Percentiles rank a stretch among this genome's conserved stretches.
These are phyloP conservation scores for Brachionus paranguensis DNA, from an alignment of 1,140 invertebrate species.

Conservation along the genomic window DNA sequence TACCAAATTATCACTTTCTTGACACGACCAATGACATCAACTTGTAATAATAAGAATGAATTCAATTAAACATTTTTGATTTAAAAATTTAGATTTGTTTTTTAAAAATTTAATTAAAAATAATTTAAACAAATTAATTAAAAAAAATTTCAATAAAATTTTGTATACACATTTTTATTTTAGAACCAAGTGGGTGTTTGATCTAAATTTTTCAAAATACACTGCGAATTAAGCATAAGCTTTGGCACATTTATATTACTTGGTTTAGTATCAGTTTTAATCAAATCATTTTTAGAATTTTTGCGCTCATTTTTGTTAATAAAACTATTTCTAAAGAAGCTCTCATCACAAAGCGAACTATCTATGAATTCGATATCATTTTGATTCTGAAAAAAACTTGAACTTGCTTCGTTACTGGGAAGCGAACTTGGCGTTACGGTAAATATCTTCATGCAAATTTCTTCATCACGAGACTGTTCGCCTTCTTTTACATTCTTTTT, in stretches of 20 bases:
- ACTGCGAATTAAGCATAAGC: slow-evolving; percentile 17
- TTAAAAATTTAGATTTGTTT: no score
- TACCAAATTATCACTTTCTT: no score
- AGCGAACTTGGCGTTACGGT: not conserved
- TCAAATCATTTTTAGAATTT: not conserved
- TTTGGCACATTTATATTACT: slow-evolving; percentile 1
- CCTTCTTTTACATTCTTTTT: not conserved
- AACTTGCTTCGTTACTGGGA: not conserved
- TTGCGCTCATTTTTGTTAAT: not conserved
- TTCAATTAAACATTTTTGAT: no score
- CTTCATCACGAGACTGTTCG: not conserved
- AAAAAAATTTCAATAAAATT: not conserved
- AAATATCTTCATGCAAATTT: slow-evolving; percentile 3
- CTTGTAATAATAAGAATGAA: no score
- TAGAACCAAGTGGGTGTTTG: not conserved
- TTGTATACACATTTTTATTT: not conserved
- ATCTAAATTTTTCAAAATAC: slow-evolving; percentile 3
- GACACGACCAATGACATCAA: no score
- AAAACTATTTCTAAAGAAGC: not conserved
- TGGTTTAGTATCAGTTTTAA: not conserved
- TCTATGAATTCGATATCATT: slow-evolving; percentile 9
- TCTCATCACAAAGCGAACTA: not conserved
- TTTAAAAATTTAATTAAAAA: no score
- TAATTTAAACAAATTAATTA: no score
- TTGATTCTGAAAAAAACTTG: not conserved